Base-by-base conservation (phyloP, 2,888 invertebrate genomes). In the Timema cristinae region DNA sequence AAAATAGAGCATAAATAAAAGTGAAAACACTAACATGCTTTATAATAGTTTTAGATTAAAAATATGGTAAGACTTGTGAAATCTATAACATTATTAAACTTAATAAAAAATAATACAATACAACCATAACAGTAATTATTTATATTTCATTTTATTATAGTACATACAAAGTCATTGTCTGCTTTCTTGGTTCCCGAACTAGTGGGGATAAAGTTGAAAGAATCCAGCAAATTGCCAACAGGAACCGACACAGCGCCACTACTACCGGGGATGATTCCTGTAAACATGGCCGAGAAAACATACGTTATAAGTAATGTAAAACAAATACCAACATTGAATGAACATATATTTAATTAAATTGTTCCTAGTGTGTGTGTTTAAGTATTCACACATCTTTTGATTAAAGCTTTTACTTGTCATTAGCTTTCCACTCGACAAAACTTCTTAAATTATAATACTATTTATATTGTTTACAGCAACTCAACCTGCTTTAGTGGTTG, bases 81-180 rank as follows among this genome's bases (percentile, higher is more conserved):
- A 32, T 1, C 4, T 32, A 32, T 32, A 32, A 32, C 32, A 32
- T 32, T 32, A 32, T 32, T 32, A 32, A 32, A 32, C 32, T 2
- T 32, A 32, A 32, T 32, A 32, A 2, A 32, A 32, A 32, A 32
- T 2, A 32, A 32, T 32, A 32, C 32, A 32, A 32, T 32, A 32
- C 4, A 32, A 32, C 4, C 32, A 32, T n/a, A n/a, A n/a, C n/a
- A n/a, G 4, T 4, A 32, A 32, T 32, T 32, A 32, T 32, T 32
- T 32, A 32, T 32, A 32, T 32, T 32, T 32, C 1, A 32, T 63
- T 63, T 48, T 5, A 56, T 10, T 59, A n/a, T 9, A 48, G 50
- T 63, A 75, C 74, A 74, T 71, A 76, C 76, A 72, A 75, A 75
- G 70, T 77, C 77, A 16, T 69, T 73, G 68, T 76, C 77, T 66